A percentile compares a stretch with the other conserved stretches of the same genome.
Conservation (phyloP, 2,113 vertebrate species). For the Elaphurus davidianus region DNA sequence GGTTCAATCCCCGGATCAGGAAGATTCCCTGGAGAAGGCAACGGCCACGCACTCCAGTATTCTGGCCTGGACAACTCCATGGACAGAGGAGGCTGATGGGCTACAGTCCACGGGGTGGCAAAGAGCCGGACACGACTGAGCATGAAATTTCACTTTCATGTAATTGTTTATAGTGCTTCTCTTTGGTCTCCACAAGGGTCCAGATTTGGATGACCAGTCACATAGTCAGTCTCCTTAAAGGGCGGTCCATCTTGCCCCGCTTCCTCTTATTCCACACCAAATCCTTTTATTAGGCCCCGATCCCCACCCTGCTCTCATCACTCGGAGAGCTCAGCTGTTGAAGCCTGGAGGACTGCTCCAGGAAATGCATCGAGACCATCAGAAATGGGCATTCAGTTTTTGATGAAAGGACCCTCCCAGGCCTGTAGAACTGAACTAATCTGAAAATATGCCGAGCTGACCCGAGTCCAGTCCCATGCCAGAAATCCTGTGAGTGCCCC, state of each 20-base stretch:
- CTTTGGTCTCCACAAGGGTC: too few relatives aligned
- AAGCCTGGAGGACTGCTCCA: background rate
- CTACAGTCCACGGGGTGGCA: background rate
- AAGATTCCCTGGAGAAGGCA: accelerated
- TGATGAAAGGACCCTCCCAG: background rate
- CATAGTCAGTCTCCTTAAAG: background rate
- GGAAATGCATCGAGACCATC: background rate
- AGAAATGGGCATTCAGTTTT: background rate
- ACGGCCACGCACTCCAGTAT: background rate
- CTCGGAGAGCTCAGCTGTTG: background rate
- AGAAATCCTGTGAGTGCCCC: background rate
- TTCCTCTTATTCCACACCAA: background rate
- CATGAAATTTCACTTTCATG: accelerated
- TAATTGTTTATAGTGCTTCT: background rate
- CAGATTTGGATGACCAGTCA: background rate
- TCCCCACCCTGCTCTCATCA: background rate
- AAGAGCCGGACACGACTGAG: background rate
- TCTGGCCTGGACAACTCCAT: background rate
- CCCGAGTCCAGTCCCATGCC: background rate
- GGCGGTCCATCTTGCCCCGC: background rate
- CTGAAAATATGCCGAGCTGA: background rate
- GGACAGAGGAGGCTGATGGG: background rate
- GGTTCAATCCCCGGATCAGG: background rate
- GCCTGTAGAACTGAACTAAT: background rate
- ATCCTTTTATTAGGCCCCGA: background rate